phyloP scores from a whole-genome alignment of 2,113 vertebrate genomes.

The Ciconia maguari region DNA sequence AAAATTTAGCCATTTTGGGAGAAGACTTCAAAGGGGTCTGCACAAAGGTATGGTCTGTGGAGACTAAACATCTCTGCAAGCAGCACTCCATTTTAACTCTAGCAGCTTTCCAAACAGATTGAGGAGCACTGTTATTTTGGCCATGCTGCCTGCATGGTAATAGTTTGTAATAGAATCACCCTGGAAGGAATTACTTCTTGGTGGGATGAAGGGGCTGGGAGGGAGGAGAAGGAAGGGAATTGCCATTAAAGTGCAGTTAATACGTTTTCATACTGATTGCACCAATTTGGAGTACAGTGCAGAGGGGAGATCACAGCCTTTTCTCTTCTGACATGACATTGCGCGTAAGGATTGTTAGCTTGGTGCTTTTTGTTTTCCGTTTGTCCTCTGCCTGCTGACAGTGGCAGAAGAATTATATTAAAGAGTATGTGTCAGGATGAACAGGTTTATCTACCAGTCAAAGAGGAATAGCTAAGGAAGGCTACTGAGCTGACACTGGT shows the following conservation, averaged over 20 bases:
- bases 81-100: neutral
- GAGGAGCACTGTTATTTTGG: neutral
- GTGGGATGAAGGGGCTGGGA: neutral
- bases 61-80: neutral
- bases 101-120: neutral
- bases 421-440: conserved; percentile 63
- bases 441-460: neutral
- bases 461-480: neutral
- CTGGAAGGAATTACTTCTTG: neutral
- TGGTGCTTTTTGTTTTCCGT: neutral
- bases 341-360: neutral
- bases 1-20: neutral
- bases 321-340: neutral
- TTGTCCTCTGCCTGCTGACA: neutral
- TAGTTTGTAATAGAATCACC: neutral
- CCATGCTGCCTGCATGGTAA: neutral
- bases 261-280: neutral
- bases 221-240: neutral
- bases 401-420: conserved; percentile 70
- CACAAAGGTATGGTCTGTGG: neutral
- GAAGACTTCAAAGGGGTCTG: neutral
- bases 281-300: neutral
- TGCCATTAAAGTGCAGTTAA: neutral
- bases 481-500: neutral
- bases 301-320: neutral